Evolutionary conservation across 2,888 invertebrate genomes (phyloP).

Genomic region (Gastracanthus pulcherrimus): DNA sequence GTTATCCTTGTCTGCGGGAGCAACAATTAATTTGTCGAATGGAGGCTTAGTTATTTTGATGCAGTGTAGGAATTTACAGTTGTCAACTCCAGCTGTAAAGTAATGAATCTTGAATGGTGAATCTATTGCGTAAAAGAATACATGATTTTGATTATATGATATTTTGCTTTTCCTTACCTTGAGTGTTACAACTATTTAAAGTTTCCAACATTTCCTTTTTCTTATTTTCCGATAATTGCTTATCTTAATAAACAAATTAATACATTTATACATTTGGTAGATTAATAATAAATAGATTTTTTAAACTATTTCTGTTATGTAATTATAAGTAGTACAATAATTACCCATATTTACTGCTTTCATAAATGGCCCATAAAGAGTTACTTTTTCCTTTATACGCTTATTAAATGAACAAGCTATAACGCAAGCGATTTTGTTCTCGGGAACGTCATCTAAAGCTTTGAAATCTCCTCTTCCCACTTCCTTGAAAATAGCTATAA

Average conservation of each 20-base stretch:
- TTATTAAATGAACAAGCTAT: background rate
- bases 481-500: too few species aligned
- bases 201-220: background rate
- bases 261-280: background rate
- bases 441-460: background rate
- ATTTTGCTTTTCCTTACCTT: too few species aligned
- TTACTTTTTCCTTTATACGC: background rate
- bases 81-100: too few species aligned
- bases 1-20: too few species aligned
- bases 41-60: background rate
- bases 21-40: slow-evolving; percentile 6
- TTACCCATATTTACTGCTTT: background rate
- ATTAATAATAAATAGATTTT: background rate
- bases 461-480: background rate
- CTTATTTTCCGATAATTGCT: background rate
- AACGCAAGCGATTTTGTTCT: background rate
- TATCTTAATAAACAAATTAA: too few species aligned
- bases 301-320: too few species aligned
- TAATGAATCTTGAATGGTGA: too few species aligned
- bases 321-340: too few species aligned
- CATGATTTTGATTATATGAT: too few species aligned
- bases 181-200: background rate
- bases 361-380: too few species aligned
- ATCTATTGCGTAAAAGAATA: too few species aligned
- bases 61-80: too few species aligned